Percentiles rank a stretch among this genome's conserved stretches.
Evolutionary conservation across 1,140 invertebrate genomes (phyloP).

Genomic region (Spodoptera litura): DNA sequence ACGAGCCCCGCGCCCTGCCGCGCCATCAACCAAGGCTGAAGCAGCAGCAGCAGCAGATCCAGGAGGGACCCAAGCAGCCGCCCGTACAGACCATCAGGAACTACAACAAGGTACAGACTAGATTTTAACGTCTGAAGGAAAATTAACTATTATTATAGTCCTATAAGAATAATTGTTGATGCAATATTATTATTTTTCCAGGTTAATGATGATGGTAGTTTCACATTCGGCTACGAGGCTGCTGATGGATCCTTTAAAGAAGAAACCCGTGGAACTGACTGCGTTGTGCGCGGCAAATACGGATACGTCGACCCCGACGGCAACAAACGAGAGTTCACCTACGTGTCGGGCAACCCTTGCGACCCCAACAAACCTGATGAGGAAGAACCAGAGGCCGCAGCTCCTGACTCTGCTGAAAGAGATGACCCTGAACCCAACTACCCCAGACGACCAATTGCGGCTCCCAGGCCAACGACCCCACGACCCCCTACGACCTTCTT

Average conservation of each 20-base stretch:
- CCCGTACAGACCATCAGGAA: conserved; percentile 93
- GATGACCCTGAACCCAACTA: conserved; percentile 89
- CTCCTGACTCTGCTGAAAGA: conserved; percentile 85
- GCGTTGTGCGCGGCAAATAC: conserved; percentile 95
- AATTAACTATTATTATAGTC: not conserved
- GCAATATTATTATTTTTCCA: conserved; percentile 49
- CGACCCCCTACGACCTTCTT: conserved; percentile 88
- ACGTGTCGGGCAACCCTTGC: conserved; percentile 96
- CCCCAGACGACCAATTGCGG: conserved; percentile 85
- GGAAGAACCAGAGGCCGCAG: conserved; percentile 74
- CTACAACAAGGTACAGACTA: conserved; percentile 88
- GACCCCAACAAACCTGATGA: conserved; percentile 93
- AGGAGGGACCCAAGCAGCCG: conserved; percentile 88
- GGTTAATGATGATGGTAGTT: conserved; percentile 94
- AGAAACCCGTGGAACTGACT: conserved; percentile 94
- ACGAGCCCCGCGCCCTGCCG: conserved; percentile 68
- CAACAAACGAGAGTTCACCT: conserved; percentile 94
- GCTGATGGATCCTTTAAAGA: conserved; percentile 96
- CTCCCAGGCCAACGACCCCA: conserved; percentile 85
- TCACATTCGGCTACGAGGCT: conserved; percentile 94
- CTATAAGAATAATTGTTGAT: not conserved
- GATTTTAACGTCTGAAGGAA: not conserved
- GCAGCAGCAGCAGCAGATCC: conserved; percentile 77
- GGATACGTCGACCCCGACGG: conserved; percentile 96
- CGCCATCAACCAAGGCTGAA: conserved; percentile 62